Evolutionary conservation across 1,140 invertebrate species (phyloP).

Genomic region (Ptiloglossa arizonensis): DNA sequence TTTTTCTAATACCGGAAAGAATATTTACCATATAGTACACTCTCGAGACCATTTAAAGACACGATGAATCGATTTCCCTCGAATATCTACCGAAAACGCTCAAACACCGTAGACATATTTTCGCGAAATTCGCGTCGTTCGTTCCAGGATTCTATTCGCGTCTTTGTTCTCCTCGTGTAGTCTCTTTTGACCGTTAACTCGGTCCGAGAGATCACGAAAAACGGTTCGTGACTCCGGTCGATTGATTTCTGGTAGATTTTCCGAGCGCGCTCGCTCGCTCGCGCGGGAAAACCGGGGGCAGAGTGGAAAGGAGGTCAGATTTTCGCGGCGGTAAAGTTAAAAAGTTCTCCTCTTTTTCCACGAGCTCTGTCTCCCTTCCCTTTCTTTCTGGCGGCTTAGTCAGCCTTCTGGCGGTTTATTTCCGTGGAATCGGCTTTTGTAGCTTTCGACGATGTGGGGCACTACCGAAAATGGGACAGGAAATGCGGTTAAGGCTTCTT

Average conservation of each 20-base stretch:
- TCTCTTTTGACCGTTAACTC: constrained; percentile 13
- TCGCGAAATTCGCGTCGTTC: no score
- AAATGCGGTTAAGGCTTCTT: constrained; percentile 65
- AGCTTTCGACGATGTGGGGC: constrained; percentile 49
- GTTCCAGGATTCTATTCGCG: no score
- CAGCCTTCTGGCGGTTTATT: constrained; percentile 61
- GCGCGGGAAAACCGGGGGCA: not conserved
- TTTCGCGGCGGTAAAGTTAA: constrained; percentile 53
- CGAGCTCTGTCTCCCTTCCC: not conserved
- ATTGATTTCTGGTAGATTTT: constrained; percentile 59
- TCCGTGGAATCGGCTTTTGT: constrained; percentile 64
- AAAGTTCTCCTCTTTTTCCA: constrained; percentile 21
- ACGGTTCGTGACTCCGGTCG: constrained; percentile 5
- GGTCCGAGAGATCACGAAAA: constrained; percentile 24
- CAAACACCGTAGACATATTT: no score
- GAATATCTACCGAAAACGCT: no score
- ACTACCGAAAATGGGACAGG: constrained; percentile 58
- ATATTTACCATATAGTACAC: no score
- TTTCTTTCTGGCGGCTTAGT: constrained; percentile 48
- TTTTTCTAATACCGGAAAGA: no score
- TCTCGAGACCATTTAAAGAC: no score
- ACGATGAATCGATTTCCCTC: no score
- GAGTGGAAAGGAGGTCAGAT: constrained; percentile 47
- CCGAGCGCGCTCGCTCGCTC: no score
- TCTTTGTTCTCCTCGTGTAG: not conserved